Base-by-base conservation (phyloP, 2,113 vertebrate species). In the Zosterops japonicus region DNA sequence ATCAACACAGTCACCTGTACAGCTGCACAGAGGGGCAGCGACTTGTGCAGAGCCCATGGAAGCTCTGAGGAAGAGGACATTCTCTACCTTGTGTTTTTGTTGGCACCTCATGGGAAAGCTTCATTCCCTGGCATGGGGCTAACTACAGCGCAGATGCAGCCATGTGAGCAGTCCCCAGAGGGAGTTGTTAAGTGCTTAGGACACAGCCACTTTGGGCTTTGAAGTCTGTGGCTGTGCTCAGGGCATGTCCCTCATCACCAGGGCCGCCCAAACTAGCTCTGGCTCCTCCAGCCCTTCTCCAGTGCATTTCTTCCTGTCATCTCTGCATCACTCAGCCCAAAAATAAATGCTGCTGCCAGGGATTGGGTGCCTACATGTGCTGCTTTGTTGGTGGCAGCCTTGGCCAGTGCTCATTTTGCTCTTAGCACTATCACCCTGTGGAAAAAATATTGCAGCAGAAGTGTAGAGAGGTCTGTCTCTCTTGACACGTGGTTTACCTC, bases 301-400 rank as follows among this genome's bases (percentile, higher is more conserved):
- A 86, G 85, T 59, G 79, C 75, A 88, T 86, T 81, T 96, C 75
- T 91, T 72, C 39, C 89, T 90, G 75, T 90, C 87, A 86, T 35
- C 21, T 95, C 70, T 41, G 42, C 29, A 67, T 80, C 0, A 3
- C 52, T 86, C 44, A 92, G 64, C 56, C 67, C 84, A 94, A 79
- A 86, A 96, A 65, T 18, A 88, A 96, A 65, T 11, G 28, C 71
- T 33, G 76, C 81, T 94, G 75, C 59, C 59, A 76, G 70, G 57
- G 63, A 77, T 22, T 7, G 1, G 19, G 59, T 0, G 6, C 36
- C 77, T 59, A 67, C 28, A 29, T 14, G 8, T 0, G 0, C 46
- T 79, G 77, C 78, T 36, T 74, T 63, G 56, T 39, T 0, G 1
- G 83, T 56, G 83, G 72, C 77, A 81, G 83, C 35, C 68, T 81